Conservation (phyloP, 2,113 vertebrate species). For the Smithornis capensis region DNA sequence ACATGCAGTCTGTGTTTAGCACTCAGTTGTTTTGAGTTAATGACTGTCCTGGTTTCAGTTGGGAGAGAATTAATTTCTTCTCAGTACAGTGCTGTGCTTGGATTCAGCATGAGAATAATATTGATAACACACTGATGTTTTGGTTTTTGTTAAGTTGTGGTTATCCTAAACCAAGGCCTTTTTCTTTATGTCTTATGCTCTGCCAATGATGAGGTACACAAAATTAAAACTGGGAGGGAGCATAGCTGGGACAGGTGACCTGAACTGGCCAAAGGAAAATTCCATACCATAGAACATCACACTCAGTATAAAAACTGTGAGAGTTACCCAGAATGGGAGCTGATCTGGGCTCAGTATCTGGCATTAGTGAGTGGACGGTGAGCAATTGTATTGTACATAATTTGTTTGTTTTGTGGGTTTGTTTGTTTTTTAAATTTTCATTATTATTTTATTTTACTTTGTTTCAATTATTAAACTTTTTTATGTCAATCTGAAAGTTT, state of each 20-base stretch:
- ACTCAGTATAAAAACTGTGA: neutral
- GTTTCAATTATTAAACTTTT: neutral
- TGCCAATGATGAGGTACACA: neutral
- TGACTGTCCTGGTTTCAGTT: neutral
- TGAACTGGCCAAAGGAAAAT: rapidly evolving
- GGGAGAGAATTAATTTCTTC: neutral
- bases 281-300: neutral
- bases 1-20: neutral
- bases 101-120: neutral
- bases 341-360: neutral
- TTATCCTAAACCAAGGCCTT: neutral
- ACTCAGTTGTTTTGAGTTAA: neutral
- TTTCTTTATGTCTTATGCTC: neutral
- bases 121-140: neutral
- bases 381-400: neutral
- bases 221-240: neutral
- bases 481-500: neutral
- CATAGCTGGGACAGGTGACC: neutral
- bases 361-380: rapidly evolving
- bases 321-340: neutral
- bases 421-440: neutral
- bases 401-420: neutral
- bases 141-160: rapidly evolving
- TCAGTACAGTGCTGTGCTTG: neutral
- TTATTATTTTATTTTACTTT: neutral